A percentile compares a stretch with the other conserved stretches of the same genome.
Evolutionary conservation across 2,888 invertebrate species (phyloP).

Genomic region (Scaptomyza polygonia): DNA sequence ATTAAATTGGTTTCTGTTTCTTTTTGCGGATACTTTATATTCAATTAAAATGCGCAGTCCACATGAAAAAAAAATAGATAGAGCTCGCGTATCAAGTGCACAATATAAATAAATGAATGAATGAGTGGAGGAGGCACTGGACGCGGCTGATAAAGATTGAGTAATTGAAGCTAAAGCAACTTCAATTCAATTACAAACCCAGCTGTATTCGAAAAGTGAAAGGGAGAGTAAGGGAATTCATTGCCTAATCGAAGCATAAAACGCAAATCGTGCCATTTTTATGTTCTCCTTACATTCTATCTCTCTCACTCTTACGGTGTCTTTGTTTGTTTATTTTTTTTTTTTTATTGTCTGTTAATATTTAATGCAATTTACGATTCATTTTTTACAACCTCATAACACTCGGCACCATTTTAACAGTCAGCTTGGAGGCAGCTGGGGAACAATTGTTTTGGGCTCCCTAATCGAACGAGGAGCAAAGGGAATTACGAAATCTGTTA

Average conservation of each 20-base stretch:
- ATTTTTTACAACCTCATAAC: conserved; percentile 79
- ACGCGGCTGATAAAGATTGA: conserved; percentile 16
- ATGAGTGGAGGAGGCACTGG: neutral
- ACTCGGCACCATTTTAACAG: conserved; percentile 22
- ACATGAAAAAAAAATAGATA: neutral
- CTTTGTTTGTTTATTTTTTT: conserved; percentile 61
- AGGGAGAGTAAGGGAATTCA: neutral
- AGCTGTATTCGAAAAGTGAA: conserved; percentile 12
- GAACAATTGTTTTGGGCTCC: conserved; percentile 28
- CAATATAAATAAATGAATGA: neutral
- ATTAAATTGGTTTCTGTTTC: neutral
- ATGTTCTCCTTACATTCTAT: conserved; percentile 51
- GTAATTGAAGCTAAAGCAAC: conserved; percentile 23
- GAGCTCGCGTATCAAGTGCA: neutral
- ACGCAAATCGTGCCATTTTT: conserved; percentile 70
- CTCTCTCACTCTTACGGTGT: neutral
- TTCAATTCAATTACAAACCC: conserved; percentile 33
- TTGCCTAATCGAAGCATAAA: conserved; percentile 75
- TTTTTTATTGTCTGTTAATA: conserved; percentile 79
- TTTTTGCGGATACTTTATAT: neutral
- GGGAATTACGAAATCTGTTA: conserved; percentile 22
- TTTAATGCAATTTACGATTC: conserved; percentile 78
- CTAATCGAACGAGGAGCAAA: neutral
- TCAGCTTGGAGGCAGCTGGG: conserved; percentile 3
- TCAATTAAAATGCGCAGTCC: neutral